Conservation (phyloP, 2,888 invertebrate genomes). For the Byasa hedistus region DNA sequence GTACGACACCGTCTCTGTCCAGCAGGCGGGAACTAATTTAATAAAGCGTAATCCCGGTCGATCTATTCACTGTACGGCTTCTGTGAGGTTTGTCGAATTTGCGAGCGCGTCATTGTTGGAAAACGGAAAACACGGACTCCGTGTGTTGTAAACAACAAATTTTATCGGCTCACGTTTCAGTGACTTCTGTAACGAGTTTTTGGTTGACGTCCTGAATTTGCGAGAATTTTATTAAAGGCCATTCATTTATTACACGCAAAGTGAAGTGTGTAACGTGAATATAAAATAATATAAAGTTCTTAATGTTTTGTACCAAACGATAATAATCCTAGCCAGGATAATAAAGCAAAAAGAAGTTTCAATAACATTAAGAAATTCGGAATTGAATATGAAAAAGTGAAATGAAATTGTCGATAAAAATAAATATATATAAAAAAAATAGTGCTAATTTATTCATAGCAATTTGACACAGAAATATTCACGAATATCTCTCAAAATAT, state of each 20-base stretch:
- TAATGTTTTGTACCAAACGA: too few species aligned
- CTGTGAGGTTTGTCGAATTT: conserved; percentile 36
- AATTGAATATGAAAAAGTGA: too few species aligned
- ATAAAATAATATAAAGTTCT: too few species aligned
- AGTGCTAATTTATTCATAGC: not conserved
- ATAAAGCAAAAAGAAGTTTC: too few species aligned
- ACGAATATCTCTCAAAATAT: not conserved
- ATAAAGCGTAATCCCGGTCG: conserved; percentile 56
- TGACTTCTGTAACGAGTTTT: conserved; percentile 7
- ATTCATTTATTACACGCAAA: too few species aligned
- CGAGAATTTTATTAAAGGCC: not conserved
- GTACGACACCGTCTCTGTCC: conserved; percentile 26
- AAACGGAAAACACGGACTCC: not conserved
- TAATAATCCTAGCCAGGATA: too few species aligned
- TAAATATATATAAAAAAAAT: not conserved
- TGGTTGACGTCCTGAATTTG: not conserved
- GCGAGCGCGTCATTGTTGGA: conserved; percentile 11
- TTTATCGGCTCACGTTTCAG: conserved; percentile 16
- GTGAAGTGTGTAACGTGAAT: too few species aligned
- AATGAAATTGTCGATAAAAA: too few species aligned
- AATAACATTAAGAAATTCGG: too few species aligned
- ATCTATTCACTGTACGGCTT: conserved; percentile 59
- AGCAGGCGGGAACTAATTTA: conserved; percentile 56
- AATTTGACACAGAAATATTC: not conserved
- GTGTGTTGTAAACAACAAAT: not conserved